Conservation (phyloP, 2,888 invertebrate genomes). For the Alloplasta piceator region DNA sequence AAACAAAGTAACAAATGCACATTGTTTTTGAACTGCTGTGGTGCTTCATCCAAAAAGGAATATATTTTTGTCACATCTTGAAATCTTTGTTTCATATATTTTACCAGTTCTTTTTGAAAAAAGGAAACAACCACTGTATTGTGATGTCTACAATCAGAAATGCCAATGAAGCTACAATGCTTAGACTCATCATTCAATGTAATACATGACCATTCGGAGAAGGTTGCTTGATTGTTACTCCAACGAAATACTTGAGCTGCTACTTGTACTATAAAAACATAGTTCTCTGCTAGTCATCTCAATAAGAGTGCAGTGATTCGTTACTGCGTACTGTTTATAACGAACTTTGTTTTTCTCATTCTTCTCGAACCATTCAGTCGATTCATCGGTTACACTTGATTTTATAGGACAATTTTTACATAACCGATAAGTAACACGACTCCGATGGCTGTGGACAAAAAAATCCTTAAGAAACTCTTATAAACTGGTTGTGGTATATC, state of each 20-base stretch:
- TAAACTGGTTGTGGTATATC: constrained; percentile 36
- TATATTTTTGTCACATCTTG: constrained; percentile 6
- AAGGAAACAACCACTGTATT: constrained; percentile 58
- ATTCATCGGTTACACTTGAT: not conserved
- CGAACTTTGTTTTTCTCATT: constrained; percentile 36
- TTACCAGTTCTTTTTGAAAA: constrained; percentile 12
- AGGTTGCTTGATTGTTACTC: constrained; percentile 67
- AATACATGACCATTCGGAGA: constrained; percentile 63
- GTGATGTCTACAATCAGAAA: constrained; percentile 65
- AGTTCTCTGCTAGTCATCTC: constrained; percentile 66
- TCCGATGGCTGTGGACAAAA: constrained; percentile 27
- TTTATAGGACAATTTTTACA: constrained; percentile 43
- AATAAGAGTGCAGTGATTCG: constrained; percentile 30
- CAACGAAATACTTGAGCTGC: constrained; percentile 60
- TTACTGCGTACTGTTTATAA: constrained; percentile 50
- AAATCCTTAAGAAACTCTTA: constrained; percentile 36
- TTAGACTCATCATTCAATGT: constrained; percentile 49
- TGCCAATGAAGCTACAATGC: constrained; percentile 61
- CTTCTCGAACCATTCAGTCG: constrained; percentile 21
- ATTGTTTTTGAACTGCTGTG: constrained; percentile 21
- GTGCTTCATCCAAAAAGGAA: constrained; percentile 24
- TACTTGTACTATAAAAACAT: constrained; percentile 65
- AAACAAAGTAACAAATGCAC: constrained; percentile 18
- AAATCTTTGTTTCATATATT: constrained; percentile 18
- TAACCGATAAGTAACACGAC: constrained; percentile 39